phyloP scores from a whole-genome alignment of 2,113 vertebrate genomes.

The Myocastor coypus region DNA sequence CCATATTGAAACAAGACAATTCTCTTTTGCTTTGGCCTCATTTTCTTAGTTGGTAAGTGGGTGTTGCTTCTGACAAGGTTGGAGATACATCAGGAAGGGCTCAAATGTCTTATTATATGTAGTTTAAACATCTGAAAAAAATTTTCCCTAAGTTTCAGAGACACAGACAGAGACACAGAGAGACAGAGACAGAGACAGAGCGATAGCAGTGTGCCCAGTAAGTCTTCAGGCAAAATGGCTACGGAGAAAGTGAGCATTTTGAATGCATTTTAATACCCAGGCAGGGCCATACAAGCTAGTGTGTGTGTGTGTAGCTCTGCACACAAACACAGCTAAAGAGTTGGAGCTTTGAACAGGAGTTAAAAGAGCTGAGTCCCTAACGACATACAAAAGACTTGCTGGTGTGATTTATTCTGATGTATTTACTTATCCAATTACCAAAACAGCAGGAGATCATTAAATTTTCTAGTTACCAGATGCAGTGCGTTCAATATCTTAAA shows the following conservation, averaged over 20 bases:
- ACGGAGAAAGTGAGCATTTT: conserved; percentile 55
- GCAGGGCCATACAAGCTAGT: conserved; percentile 40
- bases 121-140: conserved; percentile 30
- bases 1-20: not conserved
- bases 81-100: conserved; percentile 19
- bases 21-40: conserved; percentile 19
- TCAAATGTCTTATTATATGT: conserved; percentile 21
- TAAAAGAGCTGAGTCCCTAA: conserved; percentile 83
- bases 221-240: conserved; percentile 51
- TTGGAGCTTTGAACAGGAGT: conserved; percentile 83
- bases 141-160: not conserved
- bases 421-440: conserved; percentile 99
- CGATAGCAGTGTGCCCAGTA: not conserved
- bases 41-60: conserved; percentile 32
- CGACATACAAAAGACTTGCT: conserved; percentile 81
- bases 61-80: conserved; percentile 54
- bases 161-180: conserved; percentile 17
- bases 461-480: conserved; percentile 89
- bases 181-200: not conserved
- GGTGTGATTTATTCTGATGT: conserved; percentile 92
- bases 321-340: conserved; percentile 71
- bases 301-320: conserved; percentile 44
- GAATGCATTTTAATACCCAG: conserved; percentile 68
- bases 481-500: conserved; percentile 87
- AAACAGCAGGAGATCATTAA: conserved; percentile 99